Evolutionary conservation across 2,888 invertebrate genomes (phyloP).

Genomic region (Drosophila paranaensis): DNA sequence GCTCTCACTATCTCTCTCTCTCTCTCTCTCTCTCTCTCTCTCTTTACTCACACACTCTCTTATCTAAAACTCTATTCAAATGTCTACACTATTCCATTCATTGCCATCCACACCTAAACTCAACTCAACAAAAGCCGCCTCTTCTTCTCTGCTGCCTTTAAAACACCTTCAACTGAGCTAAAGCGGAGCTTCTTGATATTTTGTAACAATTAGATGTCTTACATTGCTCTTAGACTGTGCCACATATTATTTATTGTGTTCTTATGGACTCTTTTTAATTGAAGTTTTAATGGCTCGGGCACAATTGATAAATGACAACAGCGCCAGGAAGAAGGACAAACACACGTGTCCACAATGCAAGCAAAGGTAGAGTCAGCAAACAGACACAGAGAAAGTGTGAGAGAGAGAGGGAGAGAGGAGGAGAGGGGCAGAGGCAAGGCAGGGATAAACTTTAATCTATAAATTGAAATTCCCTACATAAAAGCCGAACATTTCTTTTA

Average conservation of each 20-base stretch:
- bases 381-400: neutral
- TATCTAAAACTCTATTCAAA: neutral
- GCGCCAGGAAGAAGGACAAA: constrained; percentile 8
- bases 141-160: neutral
- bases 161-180: neutral
- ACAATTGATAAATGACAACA: constrained; percentile 34
- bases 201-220: constrained; percentile 8
- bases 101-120: too few relatives aligned
- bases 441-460: constrained; percentile 64
- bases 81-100: neutral
- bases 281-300: constrained; percentile 24
- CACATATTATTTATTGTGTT: constrained; percentile 9
- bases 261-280: constrained; percentile 23
- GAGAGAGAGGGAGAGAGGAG: neutral
- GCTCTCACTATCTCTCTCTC: neutral
- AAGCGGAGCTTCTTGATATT: neutral
- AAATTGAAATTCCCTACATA: constrained; percentile 74
- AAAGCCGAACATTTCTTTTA: constrained; percentile 59
- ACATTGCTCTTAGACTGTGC: constrained; percentile 2
- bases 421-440: neutral
- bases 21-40: neutral
- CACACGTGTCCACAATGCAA: constrained; percentile 19
- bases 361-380: neutral
- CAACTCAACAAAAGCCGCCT: neutral
- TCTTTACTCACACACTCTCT: neutral